These are phyloP conservation scores for Cheilosia soror DNA, from an alignment of 2,888 invertebrate species.

Conservation along the genomic window DNA sequence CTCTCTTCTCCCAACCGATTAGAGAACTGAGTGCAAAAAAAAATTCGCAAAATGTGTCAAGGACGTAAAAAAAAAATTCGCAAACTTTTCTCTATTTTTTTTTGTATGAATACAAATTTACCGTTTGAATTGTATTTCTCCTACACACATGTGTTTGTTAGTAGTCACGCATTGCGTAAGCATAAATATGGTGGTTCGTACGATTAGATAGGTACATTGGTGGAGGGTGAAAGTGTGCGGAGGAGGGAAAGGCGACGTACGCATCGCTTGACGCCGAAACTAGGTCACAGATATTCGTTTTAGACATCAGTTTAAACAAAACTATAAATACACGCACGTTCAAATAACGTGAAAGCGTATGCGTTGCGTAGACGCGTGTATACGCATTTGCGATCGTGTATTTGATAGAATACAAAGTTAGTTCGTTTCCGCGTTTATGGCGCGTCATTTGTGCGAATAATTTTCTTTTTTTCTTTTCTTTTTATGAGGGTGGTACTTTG, in stretches of 20 bases:
- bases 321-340: slow-evolving; percentile 21
- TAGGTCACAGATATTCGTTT: slow-evolving; percentile 69
- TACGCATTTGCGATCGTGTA: slow-evolving; percentile 22
- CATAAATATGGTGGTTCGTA: slow-evolving; percentile 16
- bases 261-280: slow-evolving; percentile 46
- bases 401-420: not conserved
- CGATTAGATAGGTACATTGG: slow-evolving; percentile 40
- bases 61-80: slow-evolving; percentile 61
- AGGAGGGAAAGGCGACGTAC: slow-evolving; percentile 16
- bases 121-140: slow-evolving; percentile 35
- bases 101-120: slow-evolving; percentile 26
- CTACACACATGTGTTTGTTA: not conserved
- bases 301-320: slow-evolving; percentile 41
- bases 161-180: slow-evolving; percentile 67
- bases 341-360: not conserved
- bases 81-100: slow-evolving; percentile 33
- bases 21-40: not conserved
- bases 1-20: not conserved
- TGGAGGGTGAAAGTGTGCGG: slow-evolving; percentile 19
- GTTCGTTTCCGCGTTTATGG: slow-evolving; percentile 53
- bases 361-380: slow-evolving; percentile 52
- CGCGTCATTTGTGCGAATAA: slow-evolving; percentile 28
- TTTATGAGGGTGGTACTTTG: not conserved
- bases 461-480: not conserved
- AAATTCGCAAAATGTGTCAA: slow-evolving; percentile 67